Base-by-base conservation (phyloP, 2,113 vertebrate species). In the Lasiurus cinereus region DNA sequence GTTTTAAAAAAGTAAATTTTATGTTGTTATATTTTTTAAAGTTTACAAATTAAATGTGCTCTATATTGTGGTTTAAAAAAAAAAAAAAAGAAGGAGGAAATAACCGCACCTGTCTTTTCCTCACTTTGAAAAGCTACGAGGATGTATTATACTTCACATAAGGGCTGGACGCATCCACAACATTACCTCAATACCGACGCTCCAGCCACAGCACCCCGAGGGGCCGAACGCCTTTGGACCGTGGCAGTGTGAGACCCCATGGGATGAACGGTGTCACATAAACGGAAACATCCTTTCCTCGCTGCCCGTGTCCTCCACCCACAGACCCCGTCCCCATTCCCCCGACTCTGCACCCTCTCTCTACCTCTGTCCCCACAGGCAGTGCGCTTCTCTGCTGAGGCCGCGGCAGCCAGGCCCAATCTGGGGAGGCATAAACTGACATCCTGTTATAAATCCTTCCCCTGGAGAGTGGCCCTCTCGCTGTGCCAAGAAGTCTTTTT, bases 401-500 rank as follows among this genome's bases (percentile, higher is more conserved):
- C 84, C 3, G 56, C 4, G 0, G 90, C 83, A 82, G 86, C 82
- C 94, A 84, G 79, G 74, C 94, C 78, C 74, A 11, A 64, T 95
- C 91, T 93, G 72, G 67, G 91, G 79, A 85, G 79, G 91, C 88
- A 95, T 67, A 56, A 92, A 83, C 91, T 79, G 90, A 67, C 88
- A 96, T 82, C 88, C 93, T 96, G 90, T 94, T 92, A 96, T 83
- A 97, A 97, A 97, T 95, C 92, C 88, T 93, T 92, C 96, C 93
- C 91, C 95, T 94, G 78, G 90, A 96, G 93, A 94, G 86, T 62
- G 83, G 96, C 95, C 66, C 94, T 94, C 83, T 93, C 4, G 1
- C 83, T 50, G 88, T 95, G 96, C 97, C 96, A 97, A 96, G 94
- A 97, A 97, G 95, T 89, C 96, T 94, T 93, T 97, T 92, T 95